These are phyloP conservation scores for Alexandromys fortis DNA, from an alignment of 2,113 vertebrate species.

Conservation along the genomic window DNA sequence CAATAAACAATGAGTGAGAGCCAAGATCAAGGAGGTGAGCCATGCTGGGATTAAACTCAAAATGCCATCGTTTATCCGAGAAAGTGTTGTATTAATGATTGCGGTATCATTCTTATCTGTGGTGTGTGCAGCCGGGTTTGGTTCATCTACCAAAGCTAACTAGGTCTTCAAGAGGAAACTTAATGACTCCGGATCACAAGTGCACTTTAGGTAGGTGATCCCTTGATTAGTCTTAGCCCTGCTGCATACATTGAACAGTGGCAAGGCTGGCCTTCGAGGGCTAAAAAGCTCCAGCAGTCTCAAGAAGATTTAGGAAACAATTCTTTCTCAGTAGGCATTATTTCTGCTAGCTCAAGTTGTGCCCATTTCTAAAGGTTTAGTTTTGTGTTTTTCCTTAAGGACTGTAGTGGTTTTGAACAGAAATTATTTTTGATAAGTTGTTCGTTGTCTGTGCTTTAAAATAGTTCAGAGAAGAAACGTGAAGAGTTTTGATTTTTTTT, in stretches of 20 bases:
- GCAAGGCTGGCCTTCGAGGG: neutral
- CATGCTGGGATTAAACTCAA: neutral
- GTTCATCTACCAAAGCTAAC: neutral
- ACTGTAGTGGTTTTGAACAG: neutral
- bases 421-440: neutral
- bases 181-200: neutral
- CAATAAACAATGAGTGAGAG: neutral
- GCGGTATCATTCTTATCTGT: neutral
- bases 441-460: slow-evolving; percentile 28
- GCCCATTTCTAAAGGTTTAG: slow-evolving; percentile 13
- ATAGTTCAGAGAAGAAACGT: slow-evolving; percentile 5
- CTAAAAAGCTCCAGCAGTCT: neutral
- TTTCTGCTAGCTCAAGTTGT: slow-evolving; percentile 15
- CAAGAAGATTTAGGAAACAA: neutral
- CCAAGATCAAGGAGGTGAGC: neutral
- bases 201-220: neutral
- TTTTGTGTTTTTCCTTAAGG: neutral
- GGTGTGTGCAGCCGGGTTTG: neutral
- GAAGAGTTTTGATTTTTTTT: neutral
- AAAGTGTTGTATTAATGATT: neutral
- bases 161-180: neutral
- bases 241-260: neutral
- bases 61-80: neutral
- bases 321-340: slow-evolving; percentile 20
- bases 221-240: neutral